Conservation (phyloP, 2,888 invertebrate species). For the Agriopis aurantiaria region DNA sequence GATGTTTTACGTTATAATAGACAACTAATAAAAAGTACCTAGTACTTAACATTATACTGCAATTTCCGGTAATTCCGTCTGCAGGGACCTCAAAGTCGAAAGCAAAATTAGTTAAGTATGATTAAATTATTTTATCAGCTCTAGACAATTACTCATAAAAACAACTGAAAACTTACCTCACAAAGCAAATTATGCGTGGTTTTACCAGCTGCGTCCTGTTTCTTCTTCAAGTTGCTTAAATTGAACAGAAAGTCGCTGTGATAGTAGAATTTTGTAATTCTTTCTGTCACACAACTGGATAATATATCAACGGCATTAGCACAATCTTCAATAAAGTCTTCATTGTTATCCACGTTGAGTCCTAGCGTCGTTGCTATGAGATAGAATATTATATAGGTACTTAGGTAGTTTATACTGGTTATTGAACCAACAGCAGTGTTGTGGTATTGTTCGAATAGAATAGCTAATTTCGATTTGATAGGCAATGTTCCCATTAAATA, state of each 20-base stretch:
- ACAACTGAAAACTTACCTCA: not conserved
- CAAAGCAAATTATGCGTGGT: not conserved
- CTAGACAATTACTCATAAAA: too few species aligned
- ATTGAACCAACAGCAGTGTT: too few species aligned
- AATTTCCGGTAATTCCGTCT: too few species aligned
- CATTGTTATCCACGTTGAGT: not conserved
- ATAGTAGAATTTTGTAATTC: not conserved
- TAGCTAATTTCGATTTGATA: too few species aligned
- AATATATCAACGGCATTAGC: not conserved
- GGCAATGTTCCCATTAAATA: too few species aligned
- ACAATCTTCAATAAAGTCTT: not conserved
- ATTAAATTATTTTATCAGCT: too few species aligned
- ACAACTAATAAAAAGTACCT: too few species aligned
- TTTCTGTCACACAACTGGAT: not conserved
- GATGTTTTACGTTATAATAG: too few species aligned
- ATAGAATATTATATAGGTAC: not conserved
- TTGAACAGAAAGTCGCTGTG: not conserved
- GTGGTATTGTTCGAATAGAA: too few species aligned
- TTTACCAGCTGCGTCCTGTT: not conserved
- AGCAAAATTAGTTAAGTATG: too few species aligned
- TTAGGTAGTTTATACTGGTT: not conserved
- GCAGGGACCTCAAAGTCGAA: too few species aligned
- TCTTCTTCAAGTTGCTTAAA: not conserved
- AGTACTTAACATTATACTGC: too few species aligned
- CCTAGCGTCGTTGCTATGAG: not conserved